Base-by-base conservation (phyloP, 2,113 vertebrate genomes). In the Phycodurus eques region DNA sequence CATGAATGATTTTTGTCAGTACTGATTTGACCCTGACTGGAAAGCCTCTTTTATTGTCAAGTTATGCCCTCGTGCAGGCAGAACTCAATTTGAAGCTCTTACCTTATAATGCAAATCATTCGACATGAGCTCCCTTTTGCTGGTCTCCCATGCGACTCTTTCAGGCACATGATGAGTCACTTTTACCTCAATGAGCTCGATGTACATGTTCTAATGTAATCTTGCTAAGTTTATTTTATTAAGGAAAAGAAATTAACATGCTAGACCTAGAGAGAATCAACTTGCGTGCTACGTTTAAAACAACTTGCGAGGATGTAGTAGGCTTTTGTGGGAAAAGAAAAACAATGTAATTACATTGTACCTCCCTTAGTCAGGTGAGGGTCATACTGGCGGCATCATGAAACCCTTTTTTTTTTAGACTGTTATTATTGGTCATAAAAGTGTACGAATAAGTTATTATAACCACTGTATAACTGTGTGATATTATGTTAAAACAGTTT, bases 21-120 rank as follows among this genome's bases (percentile, higher is more conserved):
- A 70, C 33, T 46, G 31, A 51, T 85, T 73, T 75, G 43, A 76
- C 49, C 64, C 70, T 33, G 59, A 73, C 53, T 47, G 35, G 35
- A 0, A 46, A 47, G 78, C 49, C 7, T 71, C 73, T 76, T 76
- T 74, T 54, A 60, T 80, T 70, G 42, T 72, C 3, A 0, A 67
- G 59, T 22, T 31, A 78, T 67, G 72, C 3, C 57, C 67, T 72
- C 72, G 46, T 69, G 69, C 60, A 60, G 53, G 67, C 64, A 43
- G 22, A 82, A 77, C 62, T 68, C 47, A 46, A 79, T 84, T 79
- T 75, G 59, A 74, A 77, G 42, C 65, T 72, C 54, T 83, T 84
- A 81, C 62, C 77, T 81, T 81, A 86, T 75, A 68, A 85, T 82
- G 75, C 71, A 79, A 84, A 87, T 81, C 2, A 79, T 59, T 76